Conservation (phyloP, 2,888 invertebrate genomes). For the Conops quadrifasciatus region DNA sequence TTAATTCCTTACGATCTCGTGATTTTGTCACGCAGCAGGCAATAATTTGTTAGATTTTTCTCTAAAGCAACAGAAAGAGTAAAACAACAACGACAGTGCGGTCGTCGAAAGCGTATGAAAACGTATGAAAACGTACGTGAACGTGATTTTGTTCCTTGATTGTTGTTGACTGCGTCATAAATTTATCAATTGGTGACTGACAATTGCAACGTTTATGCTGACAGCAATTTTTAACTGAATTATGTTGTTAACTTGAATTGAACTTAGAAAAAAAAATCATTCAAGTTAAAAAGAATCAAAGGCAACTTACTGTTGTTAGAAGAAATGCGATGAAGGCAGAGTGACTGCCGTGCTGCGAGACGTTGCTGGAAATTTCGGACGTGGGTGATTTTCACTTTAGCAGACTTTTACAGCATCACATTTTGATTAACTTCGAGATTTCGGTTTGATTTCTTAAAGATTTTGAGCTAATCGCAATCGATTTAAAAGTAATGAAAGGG, state of each 20-base stretch:
- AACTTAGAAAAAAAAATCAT: neutral
- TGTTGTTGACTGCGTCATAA: conserved; percentile 8
- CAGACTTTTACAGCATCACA: too few species aligned
- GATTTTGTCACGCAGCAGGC: conserved; percentile 17
- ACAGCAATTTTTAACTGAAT: conserved; percentile 15
- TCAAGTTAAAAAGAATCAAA: neutral
- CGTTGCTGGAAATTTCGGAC: too few species aligned
- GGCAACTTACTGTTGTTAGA: too few species aligned
- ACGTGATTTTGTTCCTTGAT: neutral
- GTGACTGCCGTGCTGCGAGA: too few species aligned
- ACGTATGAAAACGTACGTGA: neutral
- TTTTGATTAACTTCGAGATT: too few species aligned
- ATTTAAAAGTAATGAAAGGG: too few species aligned
- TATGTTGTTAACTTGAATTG: conserved; percentile 10
- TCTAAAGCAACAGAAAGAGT: neutral
- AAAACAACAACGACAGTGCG: neutral
- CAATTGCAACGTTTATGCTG: conserved; percentile 11
- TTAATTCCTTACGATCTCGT: conserved; percentile 4
- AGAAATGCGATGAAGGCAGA: too few species aligned
- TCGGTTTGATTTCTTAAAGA: too few species aligned
- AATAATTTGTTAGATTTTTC: conserved; percentile 8
- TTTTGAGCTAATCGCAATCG: too few species aligned
- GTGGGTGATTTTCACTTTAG: too few species aligned
- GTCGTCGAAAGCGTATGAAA: neutral
- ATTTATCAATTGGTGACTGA: neutral